Evolutionary conservation across 2,113 vertebrate genomes (phyloP).

Genomic region (Takifugu flavidus): DNA sequence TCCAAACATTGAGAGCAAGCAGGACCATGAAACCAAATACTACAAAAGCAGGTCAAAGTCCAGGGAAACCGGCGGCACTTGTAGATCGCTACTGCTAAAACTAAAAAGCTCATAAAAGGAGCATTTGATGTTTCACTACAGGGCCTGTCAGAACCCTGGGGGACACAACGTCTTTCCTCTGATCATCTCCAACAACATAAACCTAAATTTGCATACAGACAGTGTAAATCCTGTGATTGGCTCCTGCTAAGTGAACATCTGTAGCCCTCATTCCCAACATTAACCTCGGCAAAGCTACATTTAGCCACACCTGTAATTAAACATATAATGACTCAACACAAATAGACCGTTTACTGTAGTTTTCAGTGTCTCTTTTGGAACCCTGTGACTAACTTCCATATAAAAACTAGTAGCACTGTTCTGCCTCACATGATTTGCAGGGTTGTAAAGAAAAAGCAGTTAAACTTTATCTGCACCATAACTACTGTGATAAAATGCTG

Average conservation of each 20-base stretch:
- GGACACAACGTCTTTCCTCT: constrained; percentile 6
- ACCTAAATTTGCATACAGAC: too few relatives aligned
- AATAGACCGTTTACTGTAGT: too few relatives aligned
- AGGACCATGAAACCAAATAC: constrained; percentile 32
- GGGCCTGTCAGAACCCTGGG: constrained; percentile 33
- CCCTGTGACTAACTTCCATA: background rate
- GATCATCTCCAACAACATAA: too few relatives aligned
- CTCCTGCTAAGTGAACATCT: too few relatives aligned
- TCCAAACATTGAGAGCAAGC: constrained; percentile 24
- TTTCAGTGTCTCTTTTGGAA: too few relatives aligned
- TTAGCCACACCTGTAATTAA: too few relatives aligned
- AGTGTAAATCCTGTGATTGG: too few relatives aligned
- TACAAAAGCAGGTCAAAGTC: constrained; percentile 49
- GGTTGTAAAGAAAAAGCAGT: constrained; percentile 62
- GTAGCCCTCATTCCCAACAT: too few relatives aligned
- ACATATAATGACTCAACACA: too few relatives aligned
- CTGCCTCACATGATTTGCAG: constrained; percentile 35
- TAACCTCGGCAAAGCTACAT: too few relatives aligned
- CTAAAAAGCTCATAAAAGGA: constrained; percentile 37
- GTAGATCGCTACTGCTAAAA: constrained; percentile 29
- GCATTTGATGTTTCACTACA: constrained; percentile 27
- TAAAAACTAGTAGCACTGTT: constrained; percentile 22
- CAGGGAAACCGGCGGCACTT: constrained; percentile 28
- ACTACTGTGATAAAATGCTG: constrained; percentile 43
- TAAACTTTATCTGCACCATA: constrained; percentile 64